Evolutionary conservation across 2,797 vertebrate genomes (phyloP).

Genomic region (Trachurus trachurus): DNA sequence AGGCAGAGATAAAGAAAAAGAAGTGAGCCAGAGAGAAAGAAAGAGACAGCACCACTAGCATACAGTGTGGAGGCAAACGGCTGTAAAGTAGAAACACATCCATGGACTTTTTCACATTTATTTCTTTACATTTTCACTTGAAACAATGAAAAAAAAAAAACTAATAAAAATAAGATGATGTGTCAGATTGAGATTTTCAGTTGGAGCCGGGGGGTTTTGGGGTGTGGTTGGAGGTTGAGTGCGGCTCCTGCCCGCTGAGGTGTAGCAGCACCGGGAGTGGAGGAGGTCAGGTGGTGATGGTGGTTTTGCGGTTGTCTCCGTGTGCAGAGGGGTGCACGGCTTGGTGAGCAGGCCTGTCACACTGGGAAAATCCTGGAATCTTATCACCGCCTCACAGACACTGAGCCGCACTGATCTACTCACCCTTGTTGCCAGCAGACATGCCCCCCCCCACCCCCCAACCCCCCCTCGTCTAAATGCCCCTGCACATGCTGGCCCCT

Average conservation of each 20-base stretch:
- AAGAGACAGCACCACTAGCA: constrained; percentile 53
- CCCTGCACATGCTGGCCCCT: constrained; percentile 77
- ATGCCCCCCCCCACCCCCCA: constrained; percentile 73
- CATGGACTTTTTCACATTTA: not conserved
- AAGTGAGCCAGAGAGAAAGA: constrained; percentile 70
- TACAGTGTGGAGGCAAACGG: constrained; percentile 23
- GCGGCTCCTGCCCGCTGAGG: constrained; percentile 57
- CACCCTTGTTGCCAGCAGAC: constrained; percentile 86
- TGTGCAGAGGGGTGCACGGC: constrained; percentile 76
- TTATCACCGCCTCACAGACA: constrained; percentile 89
- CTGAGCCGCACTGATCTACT: constrained; percentile 88
- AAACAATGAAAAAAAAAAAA: not conserved
- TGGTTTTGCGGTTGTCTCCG: constrained; percentile 58
- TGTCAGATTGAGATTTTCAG: constrained; percentile 30
- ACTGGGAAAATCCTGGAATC: constrained; percentile 89
- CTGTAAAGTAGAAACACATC: constrained; percentile 43
- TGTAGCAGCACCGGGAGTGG: constrained; percentile 58
- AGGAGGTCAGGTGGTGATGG: constrained; percentile 66
- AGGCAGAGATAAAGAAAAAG: constrained; percentile 82
- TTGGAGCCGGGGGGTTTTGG: constrained; percentile 22
- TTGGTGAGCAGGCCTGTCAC: constrained; percentile 87
- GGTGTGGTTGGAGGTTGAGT: constrained; percentile 72
- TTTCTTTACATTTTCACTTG: constrained; percentile 28
- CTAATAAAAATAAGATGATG: not conserved
- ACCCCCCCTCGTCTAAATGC: constrained; percentile 70